Evolutionary conservation across 2,888 invertebrate genomes (phyloP), one percentile per base, ranked within the genome.

Genomic region (Lobophora halterata): DNA sequence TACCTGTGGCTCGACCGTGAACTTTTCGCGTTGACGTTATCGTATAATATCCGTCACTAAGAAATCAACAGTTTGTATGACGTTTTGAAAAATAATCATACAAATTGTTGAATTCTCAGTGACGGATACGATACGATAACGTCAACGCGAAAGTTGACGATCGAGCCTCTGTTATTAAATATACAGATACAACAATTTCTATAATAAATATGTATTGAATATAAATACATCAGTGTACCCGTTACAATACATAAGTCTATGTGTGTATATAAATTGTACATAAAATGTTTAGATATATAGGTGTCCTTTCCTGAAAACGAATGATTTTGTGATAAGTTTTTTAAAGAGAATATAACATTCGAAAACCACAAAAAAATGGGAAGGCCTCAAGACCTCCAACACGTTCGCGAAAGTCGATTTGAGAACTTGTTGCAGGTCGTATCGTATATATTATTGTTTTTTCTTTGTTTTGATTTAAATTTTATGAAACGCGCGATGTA

Each of bases 201-300:
- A 17, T 9, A 1, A 26, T 39, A 32, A 16, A 28, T 18, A 17
- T 25, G 31, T 24, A 28, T 34, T 12, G 8, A 12, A 25, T 21
- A 17, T 32, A 39, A 24, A 35, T 28, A 38, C 27, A 34, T 38
- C n/a, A 18, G 29, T n/a, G n/a, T n/a, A 45, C 36, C 30, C 24
- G 24, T 42, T 36, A 18, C 17, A 16, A 14, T 43, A 28, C 46
- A 65, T 59, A 58, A 52, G 63, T 70, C 58, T 50, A 43, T 44
- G 34, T 28, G 28, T 83, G 82, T 83, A 83, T 55, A 86, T 82
- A 81, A 32, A 18, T 17, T 82, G 81, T 85, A 79, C 61, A 80
- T 79, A 79, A 54, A 46, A 27, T 19, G n/a, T 29, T 39, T 65
- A 55, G 65, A 55, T n/a, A n/a, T n/a, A n/a, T 58, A 64, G 58